Percentiles rank a stretch among this genome's conserved stretches.
These are phyloP conservation scores for Spongilla lacustris DNA, from an alignment of 37 sponge, comb jelly and placozoan species.

Conservation along the genomic window DNA sequence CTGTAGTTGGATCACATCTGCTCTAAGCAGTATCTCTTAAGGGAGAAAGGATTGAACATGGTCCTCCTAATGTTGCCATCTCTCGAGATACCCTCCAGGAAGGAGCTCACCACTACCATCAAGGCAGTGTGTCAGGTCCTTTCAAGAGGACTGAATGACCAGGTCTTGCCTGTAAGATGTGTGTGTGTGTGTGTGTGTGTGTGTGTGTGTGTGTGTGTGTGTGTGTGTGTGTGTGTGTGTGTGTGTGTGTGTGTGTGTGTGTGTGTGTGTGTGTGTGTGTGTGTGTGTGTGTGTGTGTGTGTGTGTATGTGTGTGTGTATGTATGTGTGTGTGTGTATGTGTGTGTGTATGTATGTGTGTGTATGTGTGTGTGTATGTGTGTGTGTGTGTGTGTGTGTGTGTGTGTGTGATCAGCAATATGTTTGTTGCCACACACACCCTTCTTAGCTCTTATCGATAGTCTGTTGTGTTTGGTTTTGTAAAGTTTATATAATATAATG, in stretches of 20 bases:
- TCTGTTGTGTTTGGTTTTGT: too few relatives aligned
- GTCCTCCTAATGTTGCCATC: conserved; percentile 6
- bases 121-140: conserved; percentile 47
- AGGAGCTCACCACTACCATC: conserved; percentile 11
- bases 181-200: too few relatives aligned
- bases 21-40: conserved; percentile 56
- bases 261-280: too few relatives aligned
- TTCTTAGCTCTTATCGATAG: too few relatives aligned
- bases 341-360: conserved; percentile 26
- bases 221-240: too few relatives aligned
- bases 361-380: background rate
- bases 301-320: background rate
- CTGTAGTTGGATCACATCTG: conserved; percentile 32
- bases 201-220: too few relatives aligned
- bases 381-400: background rate
- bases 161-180: conserved; percentile 33
- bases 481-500: too few relatives aligned
- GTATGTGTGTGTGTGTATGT: conserved; percentile 4
- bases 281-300: too few relatives aligned
- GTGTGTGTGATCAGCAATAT: background rate
- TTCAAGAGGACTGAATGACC: conserved; percentile 52
- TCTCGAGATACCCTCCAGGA: conserved; percentile 2
- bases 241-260: too few relatives aligned
- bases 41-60: conserved; percentile 49
- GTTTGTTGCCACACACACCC: too few relatives aligned